Base-by-base conservation (phyloP, 2,113 vertebrate genomes). In the Tragulus kanchil region DNA sequence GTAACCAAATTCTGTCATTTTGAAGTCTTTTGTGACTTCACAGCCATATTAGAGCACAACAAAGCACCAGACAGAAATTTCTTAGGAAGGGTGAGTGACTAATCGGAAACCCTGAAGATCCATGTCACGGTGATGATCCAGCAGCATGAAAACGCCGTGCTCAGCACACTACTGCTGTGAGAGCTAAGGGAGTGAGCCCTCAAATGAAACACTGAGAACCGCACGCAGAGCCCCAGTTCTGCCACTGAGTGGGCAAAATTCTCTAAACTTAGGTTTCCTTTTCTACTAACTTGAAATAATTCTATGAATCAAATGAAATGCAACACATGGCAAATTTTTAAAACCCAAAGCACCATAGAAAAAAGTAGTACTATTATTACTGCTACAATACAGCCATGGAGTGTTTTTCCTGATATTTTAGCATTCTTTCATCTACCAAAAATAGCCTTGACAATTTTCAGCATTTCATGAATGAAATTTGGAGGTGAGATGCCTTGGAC, bases 231-330 rank as follows among this genome's bases (percentile, higher is more conserved):
- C 6, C 50, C 7, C 71, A 82, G 26, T 50, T 62, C 89, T 50
- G 11, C 25, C 90, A 61, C 0, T 12, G 16, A 65, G 19, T 61
- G 67, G 36, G 65, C 62, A 90, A 81, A 75, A 94, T 84, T 73
- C 58, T 88, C 58, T 52, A 42, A 90, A 69, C 19, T 6, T 73
- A 5, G 1, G 6, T 82, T 59, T 78, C 73, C 88, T 67, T 81
- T 85, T 64, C 71, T 56, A 62, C 45, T 84, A 89, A 85, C 45
- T 11, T 52, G 48, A 89, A 56, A 84, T 25, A 69, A 86, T 65
- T 48, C 45, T 83, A 56, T 58, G 42, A 52, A 48, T 92, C 56
- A 69, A 95, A 94, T 42, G 26, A 95, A 82, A 71, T 50, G 56
- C n/a, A 75, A 86, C 10, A 62, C 26, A 64, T 13, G 28, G 9